A percentile compares a stretch with the other conserved stretches of the same genome.
Conservation (phyloP, 2,888 invertebrate species). For the Spatulosminthurus flaviceps region DNA sequence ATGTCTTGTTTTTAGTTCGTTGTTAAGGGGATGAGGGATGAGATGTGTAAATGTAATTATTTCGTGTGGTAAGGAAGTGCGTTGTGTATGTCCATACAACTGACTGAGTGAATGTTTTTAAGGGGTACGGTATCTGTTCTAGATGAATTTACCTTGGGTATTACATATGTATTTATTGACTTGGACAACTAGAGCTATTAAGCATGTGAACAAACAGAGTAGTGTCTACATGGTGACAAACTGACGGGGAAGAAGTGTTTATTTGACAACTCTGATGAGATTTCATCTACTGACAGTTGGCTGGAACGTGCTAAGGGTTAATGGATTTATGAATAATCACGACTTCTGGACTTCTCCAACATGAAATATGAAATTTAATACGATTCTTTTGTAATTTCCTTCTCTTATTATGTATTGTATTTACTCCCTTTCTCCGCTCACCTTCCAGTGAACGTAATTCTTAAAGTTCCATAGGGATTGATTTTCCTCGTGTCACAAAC, state of each 20-base stretch:
- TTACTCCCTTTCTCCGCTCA: neutral
- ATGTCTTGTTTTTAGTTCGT: neutral
- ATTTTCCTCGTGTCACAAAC: too few relatives aligned
- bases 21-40: neutral
- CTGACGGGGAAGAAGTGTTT: constrained; percentile 36
- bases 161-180: neutral
- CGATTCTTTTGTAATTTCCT: neutral
- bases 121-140: neutral
- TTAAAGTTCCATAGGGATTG: too few relatives aligned
- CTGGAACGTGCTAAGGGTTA: constrained; percentile 49
- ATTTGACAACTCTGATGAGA: constrained; percentile 26
- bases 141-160: neutral
- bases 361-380: constrained; percentile 39
- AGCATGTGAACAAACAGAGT: constrained; percentile 18
- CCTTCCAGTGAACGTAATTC: too few relatives aligned
- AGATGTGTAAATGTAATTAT: neutral
- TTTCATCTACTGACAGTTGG: constrained; percentile 27
- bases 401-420: neutral
- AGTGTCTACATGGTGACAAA: constrained; percentile 35
- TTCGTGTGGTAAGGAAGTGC: too few relatives aligned
- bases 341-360: constrained; percentile 25
- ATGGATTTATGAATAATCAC: constrained; percentile 48
- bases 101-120: too few relatives aligned
- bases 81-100: too few relatives aligned
- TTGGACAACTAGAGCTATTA: neutral